Conservation (phyloP, 2,797 vertebrate genomes). For the Pterois miles region DNA sequence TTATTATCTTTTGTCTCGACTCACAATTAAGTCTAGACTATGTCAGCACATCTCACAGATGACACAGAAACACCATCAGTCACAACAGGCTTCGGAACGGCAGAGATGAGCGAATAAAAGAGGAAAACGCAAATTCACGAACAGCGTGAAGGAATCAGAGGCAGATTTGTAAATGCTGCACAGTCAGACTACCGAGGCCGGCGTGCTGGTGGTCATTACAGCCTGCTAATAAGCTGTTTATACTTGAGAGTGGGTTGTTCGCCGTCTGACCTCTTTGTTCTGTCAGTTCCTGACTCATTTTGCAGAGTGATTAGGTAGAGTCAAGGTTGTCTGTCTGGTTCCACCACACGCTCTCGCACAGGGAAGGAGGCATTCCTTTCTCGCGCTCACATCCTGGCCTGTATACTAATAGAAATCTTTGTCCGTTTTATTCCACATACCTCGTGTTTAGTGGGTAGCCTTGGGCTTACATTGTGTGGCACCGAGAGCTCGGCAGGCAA, state of each 20-base stretch:
- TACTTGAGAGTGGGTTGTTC: not conserved
- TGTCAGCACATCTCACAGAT: not conserved
- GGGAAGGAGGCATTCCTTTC: not conserved
- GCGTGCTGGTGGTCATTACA: not conserved
- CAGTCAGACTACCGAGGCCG: not conserved
- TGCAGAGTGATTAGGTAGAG: not conserved
- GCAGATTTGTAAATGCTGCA: not conserved
- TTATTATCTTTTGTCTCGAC: not conserved
- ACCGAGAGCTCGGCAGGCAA: not conserved
- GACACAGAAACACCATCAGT: not conserved
- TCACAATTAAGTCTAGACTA: not conserved
- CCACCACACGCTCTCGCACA: not conserved
- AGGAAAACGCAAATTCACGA: not conserved
- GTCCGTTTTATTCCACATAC: not conserved
- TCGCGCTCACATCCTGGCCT: not conserved
- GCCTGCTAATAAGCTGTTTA: not conserved
- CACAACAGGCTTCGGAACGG: not conserved
- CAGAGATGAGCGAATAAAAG: not conserved
- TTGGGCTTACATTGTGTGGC: constrained; percentile 6
- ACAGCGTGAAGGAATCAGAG: not conserved
- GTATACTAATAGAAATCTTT: constrained; percentile 1
- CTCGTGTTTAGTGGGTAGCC: not conserved
- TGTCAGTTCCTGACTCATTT: constrained; percentile 22
- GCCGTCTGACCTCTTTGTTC: constrained; percentile 26
- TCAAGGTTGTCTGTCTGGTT: constrained; percentile 62